These are phyloP conservation scores for Microdon myrmicae DNA, from an alignment of 2,888 invertebrate species.

Conservation along the genomic window DNA sequence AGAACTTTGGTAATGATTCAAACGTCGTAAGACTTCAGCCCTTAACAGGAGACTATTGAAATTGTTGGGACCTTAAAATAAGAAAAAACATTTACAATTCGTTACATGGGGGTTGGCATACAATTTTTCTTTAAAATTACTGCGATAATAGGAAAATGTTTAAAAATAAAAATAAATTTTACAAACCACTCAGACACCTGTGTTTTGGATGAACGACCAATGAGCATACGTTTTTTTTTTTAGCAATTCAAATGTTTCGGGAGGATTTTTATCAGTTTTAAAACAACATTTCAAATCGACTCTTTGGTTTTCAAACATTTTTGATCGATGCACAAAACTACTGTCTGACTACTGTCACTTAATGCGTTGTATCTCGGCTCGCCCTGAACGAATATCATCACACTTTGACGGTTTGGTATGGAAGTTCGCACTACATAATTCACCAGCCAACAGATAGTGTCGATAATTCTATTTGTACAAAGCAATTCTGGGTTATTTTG, in stretches of 20 bases:
- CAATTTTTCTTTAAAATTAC: background rate
- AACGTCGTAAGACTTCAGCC: conserved; percentile 72
- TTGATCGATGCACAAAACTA: no score
- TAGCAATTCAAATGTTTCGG: conserved; percentile 1
- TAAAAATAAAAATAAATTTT: no score
- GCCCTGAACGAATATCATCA: no score
- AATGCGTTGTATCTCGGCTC: no score
- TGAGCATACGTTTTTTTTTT: conserved; percentile 4
- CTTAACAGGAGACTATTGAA: conserved; percentile 74
- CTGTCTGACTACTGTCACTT: no score
- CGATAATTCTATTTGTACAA: no score
- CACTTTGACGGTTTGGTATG: no score
- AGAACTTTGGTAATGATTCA: conserved; percentile 73
- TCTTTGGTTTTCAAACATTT: no score
- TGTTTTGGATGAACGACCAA: background rate
- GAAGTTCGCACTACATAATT: no score
- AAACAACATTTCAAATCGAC: conserved; percentile 2
- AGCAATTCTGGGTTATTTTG: no score
- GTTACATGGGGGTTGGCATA: background rate
- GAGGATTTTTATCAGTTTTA: background rate
- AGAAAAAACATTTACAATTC: conserved; percentile 38
- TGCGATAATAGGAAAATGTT: no score
- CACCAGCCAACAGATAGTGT: no score
- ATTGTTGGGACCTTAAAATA: conserved; percentile 72
- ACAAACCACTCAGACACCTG: background rate